These are phyloP conservation scores for Nannobrachium achirus DNA, from an alignment of 2,113 vertebrate species.

Conservation along the genomic window DNA sequence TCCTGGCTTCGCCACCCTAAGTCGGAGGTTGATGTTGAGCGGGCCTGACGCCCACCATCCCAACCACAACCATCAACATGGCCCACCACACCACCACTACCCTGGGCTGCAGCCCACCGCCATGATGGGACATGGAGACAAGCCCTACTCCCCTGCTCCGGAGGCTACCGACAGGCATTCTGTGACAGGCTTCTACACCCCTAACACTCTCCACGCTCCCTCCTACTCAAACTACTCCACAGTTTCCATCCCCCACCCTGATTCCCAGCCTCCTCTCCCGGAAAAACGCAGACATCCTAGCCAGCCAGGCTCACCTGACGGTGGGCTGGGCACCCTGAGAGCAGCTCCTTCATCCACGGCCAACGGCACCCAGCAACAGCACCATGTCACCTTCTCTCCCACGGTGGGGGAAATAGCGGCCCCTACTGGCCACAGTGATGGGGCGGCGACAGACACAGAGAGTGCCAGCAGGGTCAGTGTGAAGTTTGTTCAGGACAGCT, in stretches of 20 bases:
- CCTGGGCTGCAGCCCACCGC: slow-evolving; percentile 51
- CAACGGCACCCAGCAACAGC: slow-evolving; percentile 53
- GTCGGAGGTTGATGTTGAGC: slow-evolving; percentile 77
- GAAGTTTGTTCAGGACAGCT: slow-evolving; percentile 93
- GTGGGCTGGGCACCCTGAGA: slow-evolving; percentile 44
- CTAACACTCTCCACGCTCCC: slow-evolving; percentile 58
- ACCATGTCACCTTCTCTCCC: slow-evolving; percentile 88
- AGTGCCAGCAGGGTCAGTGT: slow-evolving; percentile 71
- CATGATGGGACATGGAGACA: slow-evolving; percentile 7
- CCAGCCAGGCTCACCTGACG: slow-evolving; percentile 57
- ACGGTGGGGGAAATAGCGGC: slow-evolving; percentile 76
- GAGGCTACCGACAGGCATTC: slow-evolving; percentile 68
- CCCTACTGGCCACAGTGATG: slow-evolving; percentile 52
- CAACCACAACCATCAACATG: slow-evolving; percentile 48
- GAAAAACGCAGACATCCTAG: slow-evolving; percentile 81
- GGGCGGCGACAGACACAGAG: slow-evolving; percentile 46
- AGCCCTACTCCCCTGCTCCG: slow-evolving; percentile 32
- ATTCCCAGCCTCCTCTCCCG: slow-evolving; percentile 84
- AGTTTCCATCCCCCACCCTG: slow-evolving; percentile 68
- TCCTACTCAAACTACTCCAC: slow-evolving; percentile 63
- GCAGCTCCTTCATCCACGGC: slow-evolving; percentile 29
- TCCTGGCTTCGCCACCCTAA: slow-evolving; percentile 79
- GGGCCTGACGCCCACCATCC: slow-evolving; percentile 54
- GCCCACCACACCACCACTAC: slow-evolving; percentile 55
- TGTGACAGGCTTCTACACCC: slow-evolving; percentile 72